A percentile compares a stretch with the other conserved stretches of the same genome.
phyloP scores from a whole-genome alignment of 92 coral and sea anemone species.

The Porites lobata region DNA sequence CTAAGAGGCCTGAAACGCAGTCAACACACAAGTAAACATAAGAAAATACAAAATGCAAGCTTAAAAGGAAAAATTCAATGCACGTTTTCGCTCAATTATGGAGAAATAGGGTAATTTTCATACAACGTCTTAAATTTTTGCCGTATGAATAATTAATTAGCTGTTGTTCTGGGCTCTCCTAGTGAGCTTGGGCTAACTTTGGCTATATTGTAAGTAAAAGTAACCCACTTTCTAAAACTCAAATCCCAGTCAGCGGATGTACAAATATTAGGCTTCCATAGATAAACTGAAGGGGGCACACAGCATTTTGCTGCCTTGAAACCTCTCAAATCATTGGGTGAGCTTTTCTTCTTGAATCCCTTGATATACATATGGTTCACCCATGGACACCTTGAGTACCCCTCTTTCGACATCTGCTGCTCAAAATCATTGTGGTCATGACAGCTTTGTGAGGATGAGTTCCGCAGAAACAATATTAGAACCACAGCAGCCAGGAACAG shows the following conservation, averaged over 20 bases:
- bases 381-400: background rate
- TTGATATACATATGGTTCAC: background rate
- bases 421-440: background rate
- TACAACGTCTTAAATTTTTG: too few species aligned
- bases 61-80: too few species aligned
- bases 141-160: too few species aligned
- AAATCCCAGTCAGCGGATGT: slow-evolving; percentile 42
- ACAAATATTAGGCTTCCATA: slow-evolving; percentile 11
- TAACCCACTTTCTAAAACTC: slow-evolving; percentile 24
- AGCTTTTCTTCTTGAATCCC: slow-evolving; percentile 5
- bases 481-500: background rate
- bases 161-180: too few species aligned
- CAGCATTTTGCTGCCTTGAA: slow-evolving; percentile 19
- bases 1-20: too few species aligned
- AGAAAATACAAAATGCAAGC: too few species aligned
- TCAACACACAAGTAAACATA: too few species aligned
- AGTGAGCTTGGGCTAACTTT: too few species aligned
- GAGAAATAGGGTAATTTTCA: too few species aligned
- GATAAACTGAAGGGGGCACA: background rate
- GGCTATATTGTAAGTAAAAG: background rate
- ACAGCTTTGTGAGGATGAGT: slow-evolving; percentile 3
- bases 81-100: too few species aligned
- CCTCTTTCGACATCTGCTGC: slow-evolving; percentile 14
- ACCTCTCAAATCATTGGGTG: slow-evolving; percentile 25
- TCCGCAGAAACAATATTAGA: background rate